Percentiles rank a stretch among this genome's conserved stretches.
These are phyloP conservation scores for Fringilla coelebs DNA, from an alignment of 2,797 vertebrate species.

Conservation along the genomic window DNA sequence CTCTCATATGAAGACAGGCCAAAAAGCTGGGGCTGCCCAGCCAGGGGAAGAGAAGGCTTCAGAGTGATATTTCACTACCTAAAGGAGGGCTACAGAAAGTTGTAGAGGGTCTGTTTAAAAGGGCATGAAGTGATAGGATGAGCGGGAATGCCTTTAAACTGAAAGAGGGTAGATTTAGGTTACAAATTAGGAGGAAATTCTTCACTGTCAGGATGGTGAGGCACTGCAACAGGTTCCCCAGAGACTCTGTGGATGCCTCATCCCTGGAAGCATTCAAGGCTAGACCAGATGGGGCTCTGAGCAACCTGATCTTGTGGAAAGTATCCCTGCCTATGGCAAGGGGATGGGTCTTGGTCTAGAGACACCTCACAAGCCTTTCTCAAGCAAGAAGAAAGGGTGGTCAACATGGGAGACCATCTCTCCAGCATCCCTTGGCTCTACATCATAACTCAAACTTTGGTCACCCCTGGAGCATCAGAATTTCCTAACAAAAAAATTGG, in stretches of 20 bases:
- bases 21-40: not conserved
- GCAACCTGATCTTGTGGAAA: not conserved
- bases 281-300: not conserved
- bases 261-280: not conserved
- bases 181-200: not conserved
- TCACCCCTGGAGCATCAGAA: not conserved
- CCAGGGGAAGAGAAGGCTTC: not conserved
- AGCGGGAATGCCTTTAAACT: not conserved
- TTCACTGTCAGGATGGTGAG: not conserved
- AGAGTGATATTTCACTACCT: not conserved
- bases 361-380: not conserved
- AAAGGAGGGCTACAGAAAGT: not conserved
- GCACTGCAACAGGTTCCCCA: not conserved
- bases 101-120: not conserved
- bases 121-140: not conserved
- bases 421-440: not conserved
- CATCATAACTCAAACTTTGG: not conserved
- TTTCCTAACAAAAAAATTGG: not conserved
- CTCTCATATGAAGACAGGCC: not conserved
- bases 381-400: not conserved
- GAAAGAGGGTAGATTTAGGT: not conserved
- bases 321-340: not conserved
- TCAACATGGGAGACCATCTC: not conserved
- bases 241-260: not conserved
- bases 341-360: not conserved